phyloP scores from a whole-genome alignment of 2,113 vertebrate genomes.

The human (Homo sapiens) region GRCh38 chr6:39229001-39229500 shows the following conservation, averaged over 20 bases:
- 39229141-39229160: constrained; percentile 42
- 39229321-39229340: not conserved
- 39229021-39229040: constrained; percentile 96
- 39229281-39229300: constrained; percentile 12
- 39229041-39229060: constrained; percentile 99
- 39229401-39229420: not conserved
- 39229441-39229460: not conserved
- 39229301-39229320: not conserved
- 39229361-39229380: not conserved
- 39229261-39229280: constrained; percentile 42
- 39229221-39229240: constrained; percentile 68
- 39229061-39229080: constrained; percentile 98
- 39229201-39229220: constrained; percentile 84
- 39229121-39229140: not conserved
- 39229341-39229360: not conserved
- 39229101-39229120: constrained; percentile 94
- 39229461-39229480: not conserved
- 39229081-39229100: constrained; percentile 96
- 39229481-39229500: constrained; percentile 56
- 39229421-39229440: constrained; percentile 55
- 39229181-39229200: constrained; percentile 73
- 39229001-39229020: constrained; percentile 87
- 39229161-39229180: not conserved
- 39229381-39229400: not conserved
- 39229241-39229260: not conserved